A percentile compares a stretch with the other conserved stretches of the same genome.
Conservation (phyloP, 2,888 invertebrate genomes). For the Pomacea canaliculata region DNA sequence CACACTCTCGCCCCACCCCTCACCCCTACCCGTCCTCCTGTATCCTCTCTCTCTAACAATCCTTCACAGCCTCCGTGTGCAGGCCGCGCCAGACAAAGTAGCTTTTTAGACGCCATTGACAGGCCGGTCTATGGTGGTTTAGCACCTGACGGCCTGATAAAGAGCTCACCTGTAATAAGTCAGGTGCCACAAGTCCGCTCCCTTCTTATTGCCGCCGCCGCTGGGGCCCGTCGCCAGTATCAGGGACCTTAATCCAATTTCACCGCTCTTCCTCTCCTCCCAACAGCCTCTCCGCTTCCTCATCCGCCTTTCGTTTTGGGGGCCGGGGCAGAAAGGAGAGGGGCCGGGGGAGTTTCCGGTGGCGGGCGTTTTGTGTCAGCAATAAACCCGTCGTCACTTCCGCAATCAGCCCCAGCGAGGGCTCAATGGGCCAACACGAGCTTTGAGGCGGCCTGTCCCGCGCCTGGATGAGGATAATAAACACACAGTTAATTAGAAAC, state of each 20-base stretch:
- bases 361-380: constrained; percentile 8
- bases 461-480: background rate
- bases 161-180: constrained; percentile 2
- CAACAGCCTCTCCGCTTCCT: background rate
- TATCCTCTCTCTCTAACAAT: too few species aligned
- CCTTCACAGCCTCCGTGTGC: too few species aligned
- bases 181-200: background rate
- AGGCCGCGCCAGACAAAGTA: too few species aligned
- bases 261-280: background rate
- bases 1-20: too few species aligned
- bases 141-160: background rate
- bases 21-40: too few species aligned
- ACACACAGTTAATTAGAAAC: constrained; percentile 10
- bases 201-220: background rate
- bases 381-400: constrained; percentile 6
- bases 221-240: background rate
- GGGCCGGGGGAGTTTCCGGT: background rate
- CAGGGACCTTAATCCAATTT: constrained; percentile 5
- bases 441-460: background rate
- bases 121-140: too few species aligned
- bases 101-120: too few species aligned
- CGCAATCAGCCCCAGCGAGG: constrained; percentile 1
- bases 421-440: background rate
- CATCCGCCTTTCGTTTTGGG: background rate
- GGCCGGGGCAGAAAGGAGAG: background rate